Base-by-base conservation (phyloP, 2,888 invertebrate species). In the Toxonevra muliebris region DNA sequence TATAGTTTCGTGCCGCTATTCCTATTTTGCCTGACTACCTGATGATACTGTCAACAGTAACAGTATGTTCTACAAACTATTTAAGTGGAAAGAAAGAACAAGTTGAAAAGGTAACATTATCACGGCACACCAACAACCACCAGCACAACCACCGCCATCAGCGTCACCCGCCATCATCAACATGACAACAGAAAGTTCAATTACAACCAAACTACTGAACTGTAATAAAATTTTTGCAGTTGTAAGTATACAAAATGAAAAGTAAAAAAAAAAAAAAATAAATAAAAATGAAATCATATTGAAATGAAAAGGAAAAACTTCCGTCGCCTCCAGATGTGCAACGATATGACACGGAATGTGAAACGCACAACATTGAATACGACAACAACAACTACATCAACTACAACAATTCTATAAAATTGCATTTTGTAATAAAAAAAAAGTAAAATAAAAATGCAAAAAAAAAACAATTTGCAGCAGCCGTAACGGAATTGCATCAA, bases 181-280 rank as follows among this genome's bases (percentile, higher is more conserved):
- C 48, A 58, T 10, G 52, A 12, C 40, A 20, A 48, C 40, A 13
- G 7, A 40, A 58, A 50, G 20, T 57, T 19, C 9, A 52, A 40
- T 40, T 48, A 48, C 57, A 53, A 15, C 48, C 61, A 15, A 57
- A 61, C 61, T 58, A 66, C 50, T 66, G 58, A 62, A 58, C 50
- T 63, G 62, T 63, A 62, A 67, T 58, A 53, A 63, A 63, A 67
- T 52, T 66, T 48, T 40, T 57, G 57, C 48, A 57, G 41, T 52
- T 20, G 42, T 57, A 61, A 30, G 60, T n/a, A n/a, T n/a, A n/a
- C n/a, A n/a, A n/a, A n/a, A n/a, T n/a, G n/a, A n/a, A n/a, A n/a
- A n/a, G 45, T n/a, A 57, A 45, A 60, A 52, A 19, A 52, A 52
- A 52, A 13, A 30, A 30, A 57, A 45, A 60, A 52, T 10, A 52